These are phyloP conservation scores for Paramisgurnus dabryanus DNA, from an alignment of 2,113 vertebrate genomes.

Conservation along the genomic window DNA sequence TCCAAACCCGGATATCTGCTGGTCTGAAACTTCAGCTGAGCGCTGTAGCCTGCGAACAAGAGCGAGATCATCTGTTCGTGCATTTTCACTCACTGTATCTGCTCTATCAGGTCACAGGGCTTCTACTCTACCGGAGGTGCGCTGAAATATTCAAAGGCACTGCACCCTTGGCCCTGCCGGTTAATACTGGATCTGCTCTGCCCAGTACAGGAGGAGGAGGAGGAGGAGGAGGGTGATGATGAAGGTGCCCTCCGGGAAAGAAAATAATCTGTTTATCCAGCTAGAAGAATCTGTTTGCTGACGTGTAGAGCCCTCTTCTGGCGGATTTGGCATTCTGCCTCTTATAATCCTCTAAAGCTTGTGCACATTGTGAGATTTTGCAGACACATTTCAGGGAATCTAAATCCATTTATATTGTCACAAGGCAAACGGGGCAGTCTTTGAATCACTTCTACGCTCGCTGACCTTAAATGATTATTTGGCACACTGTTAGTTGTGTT, in stretches of 20 bases:
- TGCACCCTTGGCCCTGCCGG: constrained; percentile 67
- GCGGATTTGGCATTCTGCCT: constrained; percentile 60
- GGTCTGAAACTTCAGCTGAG: too few relatives aligned
- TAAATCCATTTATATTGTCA: not conserved
- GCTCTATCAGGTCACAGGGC: constrained; percentile 71
- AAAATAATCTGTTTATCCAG: constrained; percentile 43
- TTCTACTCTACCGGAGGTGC: constrained; percentile 70
- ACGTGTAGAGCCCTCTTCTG: constrained; percentile 75
- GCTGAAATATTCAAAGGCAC: constrained; percentile 80
- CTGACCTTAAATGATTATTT: too few relatives aligned
- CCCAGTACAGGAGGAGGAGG: constrained; percentile 7
- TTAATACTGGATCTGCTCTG: constrained; percentile 62
- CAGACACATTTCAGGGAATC: too few relatives aligned
- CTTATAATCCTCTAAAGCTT: constrained; percentile 41
- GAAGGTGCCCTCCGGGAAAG: constrained; percentile 45
- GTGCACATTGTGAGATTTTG: constrained; percentile 29
- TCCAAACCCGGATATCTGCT: too few relatives aligned
- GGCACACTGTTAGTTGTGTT: too few relatives aligned
- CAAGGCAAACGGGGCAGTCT: constrained; percentile 2
- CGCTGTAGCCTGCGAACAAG: not conserved
- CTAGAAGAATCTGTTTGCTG: constrained; percentile 62
- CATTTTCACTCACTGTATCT: constrained; percentile 68
- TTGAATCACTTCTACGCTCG: not conserved
- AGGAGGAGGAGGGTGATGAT: constrained; percentile 45
- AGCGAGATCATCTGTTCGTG: constrained; percentile 57